Evolutionary conservation across 2,797 vertebrate species (phyloP).

Genomic region (Enteromius argenteus): DNA sequence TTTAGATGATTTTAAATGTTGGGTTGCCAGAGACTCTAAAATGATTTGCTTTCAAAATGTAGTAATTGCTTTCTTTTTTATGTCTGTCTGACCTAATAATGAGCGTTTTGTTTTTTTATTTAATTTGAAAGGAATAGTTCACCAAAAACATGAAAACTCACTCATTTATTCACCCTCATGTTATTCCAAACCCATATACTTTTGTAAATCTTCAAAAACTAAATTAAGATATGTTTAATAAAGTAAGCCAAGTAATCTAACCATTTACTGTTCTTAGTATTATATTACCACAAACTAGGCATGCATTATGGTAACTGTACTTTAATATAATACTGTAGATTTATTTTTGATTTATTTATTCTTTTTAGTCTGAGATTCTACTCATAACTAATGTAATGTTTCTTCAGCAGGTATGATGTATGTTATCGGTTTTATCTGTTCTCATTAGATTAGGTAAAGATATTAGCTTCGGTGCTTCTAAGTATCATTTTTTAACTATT

Average conservation of each 20-base stretch:
- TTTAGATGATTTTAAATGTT: neutral
- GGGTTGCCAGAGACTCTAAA: neutral
- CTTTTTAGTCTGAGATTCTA: neutral
- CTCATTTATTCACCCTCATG: neutral
- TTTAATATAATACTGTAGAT: neutral
- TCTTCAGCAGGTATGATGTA: neutral
- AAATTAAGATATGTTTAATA: neutral
- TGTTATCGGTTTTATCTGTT: neutral
- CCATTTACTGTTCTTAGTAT: neutral
- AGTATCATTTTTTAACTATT: neutral
- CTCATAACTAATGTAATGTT: neutral
- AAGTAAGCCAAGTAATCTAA: neutral
- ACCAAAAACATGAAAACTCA: neutral
- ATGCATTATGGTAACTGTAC: neutral
- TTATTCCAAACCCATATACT: neutral
- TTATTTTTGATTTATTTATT: neutral
- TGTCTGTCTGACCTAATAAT: neutral
- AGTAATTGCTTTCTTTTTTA: neutral
- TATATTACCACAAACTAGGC: neutral
- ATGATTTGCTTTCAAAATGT: neutral
- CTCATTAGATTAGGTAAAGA: neutral
- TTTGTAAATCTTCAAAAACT: neutral
- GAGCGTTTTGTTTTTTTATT: neutral
- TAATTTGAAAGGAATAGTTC: neutral
- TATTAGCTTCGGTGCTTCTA: too few species aligned